Base-by-base conservation (phyloP, 2,797 vertebrate species). In the Ctenopoma kingsleyae region DNA sequence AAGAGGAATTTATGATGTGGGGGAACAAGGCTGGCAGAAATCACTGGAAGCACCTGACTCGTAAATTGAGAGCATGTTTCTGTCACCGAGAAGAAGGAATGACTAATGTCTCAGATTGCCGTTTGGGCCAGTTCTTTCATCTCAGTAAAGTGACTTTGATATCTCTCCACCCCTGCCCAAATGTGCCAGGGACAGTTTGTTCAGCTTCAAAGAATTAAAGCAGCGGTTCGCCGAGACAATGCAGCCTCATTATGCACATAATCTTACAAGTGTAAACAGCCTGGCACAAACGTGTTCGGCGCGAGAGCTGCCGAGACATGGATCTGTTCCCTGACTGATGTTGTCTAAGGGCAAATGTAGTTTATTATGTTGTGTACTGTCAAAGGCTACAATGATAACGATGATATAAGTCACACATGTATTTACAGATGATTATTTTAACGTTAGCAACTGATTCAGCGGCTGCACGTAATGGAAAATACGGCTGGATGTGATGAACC, bases 1-100 rank as follows among this genome's bases (percentile, higher is more conserved):
- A 91, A 88, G 84, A 87, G 82, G 76, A 89, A 91, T 92, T 92
- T 89, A 90, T 90, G 89, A 89, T 76, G 79, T 63, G 59, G 59
- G 80, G 87, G 83, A 87, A 88, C 85, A 74, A 86, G 87, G 83
- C 79, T 87, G 88, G 83, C 89, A 86, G 88, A 82, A 87, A 88
- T 84, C 78, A 89, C 88, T 89, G 82, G 81, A 73, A 91, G 84
- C 86, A 87, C 89, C 90, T 85, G 89, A 89, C 83, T 92, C 87
- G 74, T 91, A 91, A 90, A 91, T 91, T 83, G 89, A 85, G 84
- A 81, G 81, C 83, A 71, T 90, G 87, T 90, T 89, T 88, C 90
- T 92, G 90, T 85, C 91, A 87, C 62, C 16, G 71, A 74, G 71
- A 74, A 77, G 83, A 74, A 87, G 81, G 76, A 84, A 85, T 91